Evolutionary conservation across 1,140 invertebrate genomes (phyloP).

Genomic region (Sinella curviseta): DNA sequence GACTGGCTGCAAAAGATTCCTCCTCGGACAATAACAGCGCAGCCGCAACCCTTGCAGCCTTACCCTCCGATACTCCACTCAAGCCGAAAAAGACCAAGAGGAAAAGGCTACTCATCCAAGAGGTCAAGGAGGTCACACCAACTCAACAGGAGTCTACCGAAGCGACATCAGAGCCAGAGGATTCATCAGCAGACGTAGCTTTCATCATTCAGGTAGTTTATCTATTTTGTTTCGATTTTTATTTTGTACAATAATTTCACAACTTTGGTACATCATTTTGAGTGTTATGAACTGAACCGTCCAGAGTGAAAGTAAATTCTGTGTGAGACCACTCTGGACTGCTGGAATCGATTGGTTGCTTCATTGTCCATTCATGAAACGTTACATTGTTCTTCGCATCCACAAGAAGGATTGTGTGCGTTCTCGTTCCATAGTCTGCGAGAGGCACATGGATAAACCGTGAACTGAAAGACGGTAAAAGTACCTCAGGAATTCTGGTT

Average conservation of each 20-base stretch:
- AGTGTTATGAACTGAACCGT: too few relatives aligned
- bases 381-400: slow-evolving; percentile 64
- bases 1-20: too few relatives aligned
- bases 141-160: slow-evolving; percentile 12
- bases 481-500: slow-evolving; percentile 18
- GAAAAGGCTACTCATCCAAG: slow-evolving; percentile 49
- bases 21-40: background rate
- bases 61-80: slow-evolving; percentile 14
- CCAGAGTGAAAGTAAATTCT: slow-evolving; percentile 25
- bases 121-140: slow-evolving; percentile 45
- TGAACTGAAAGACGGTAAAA: slow-evolving; percentile 59
- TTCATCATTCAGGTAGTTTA: slow-evolving; percentile 63
- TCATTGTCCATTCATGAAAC: slow-evolving; percentile 66
- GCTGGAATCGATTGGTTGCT: slow-evolving; percentile 54
- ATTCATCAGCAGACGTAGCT: slow-evolving; percentile 60
- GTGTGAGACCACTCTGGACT: slow-evolving; percentile 41
- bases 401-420: slow-evolving; percentile 68
- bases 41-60: background rate
- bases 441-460: slow-evolving; percentile 65
- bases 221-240: background rate
- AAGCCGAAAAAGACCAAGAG: slow-evolving; percentile 45
- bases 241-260: too few relatives aligned
- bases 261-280: too few relatives aligned
- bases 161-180: slow-evolving; percentile 11
- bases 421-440: slow-evolving; percentile 69